Base-by-base conservation (phyloP, 2,797 vertebrate species). In the Enteromius argenteus region DNA sequence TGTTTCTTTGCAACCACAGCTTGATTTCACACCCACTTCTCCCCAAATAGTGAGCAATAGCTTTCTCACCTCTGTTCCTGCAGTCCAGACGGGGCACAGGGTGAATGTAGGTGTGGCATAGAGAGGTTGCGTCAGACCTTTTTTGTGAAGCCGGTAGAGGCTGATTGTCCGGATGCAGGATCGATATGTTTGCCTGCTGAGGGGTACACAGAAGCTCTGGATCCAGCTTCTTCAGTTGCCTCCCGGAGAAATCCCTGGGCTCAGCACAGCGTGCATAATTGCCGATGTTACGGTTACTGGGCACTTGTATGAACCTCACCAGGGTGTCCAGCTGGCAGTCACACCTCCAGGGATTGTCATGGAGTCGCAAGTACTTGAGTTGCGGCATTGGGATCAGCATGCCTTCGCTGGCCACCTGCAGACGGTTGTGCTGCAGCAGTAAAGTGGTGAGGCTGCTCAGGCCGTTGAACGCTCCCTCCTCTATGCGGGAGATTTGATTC, bases 331-430 rank as follows among this genome's bases (percentile, higher is more conserved):
- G 87, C 62, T 94, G 89, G 90, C 98, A 99, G 76, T 87, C 91
- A 88, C 98, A 99, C 83, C 87, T 94, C 98, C 98, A 99, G 30
- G 98, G 98, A 90, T 99, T 99, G 92, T 97, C 97, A 30, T 99
- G 98, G 37, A 99, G 91, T 64, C 98, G 97, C 86, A 99, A 94
- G 93, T 99, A 97, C 90, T 91, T 94, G 81, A 99, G 95, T 85
- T 91, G 93, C 30, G 96, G 96, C 0, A 94, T 91, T 1, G 97
- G 95, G 67, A 98, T 96, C 91, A 99, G 96, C 76, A 95, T 89
- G 80, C 97, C 97, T 90, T 99, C 98, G 0, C 95, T 95, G 80
- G 96, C 92, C 11, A 89, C 92, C 90, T 93, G 95, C 79, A 99
- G 94, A 39, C 91, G 90, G 87, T 99, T 99, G 92, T 98, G 97